These are phyloP conservation scores for Porphyrio hochstetteri DNA, from an alignment of 2,113 vertebrate species.

Conservation along the genomic window DNA sequence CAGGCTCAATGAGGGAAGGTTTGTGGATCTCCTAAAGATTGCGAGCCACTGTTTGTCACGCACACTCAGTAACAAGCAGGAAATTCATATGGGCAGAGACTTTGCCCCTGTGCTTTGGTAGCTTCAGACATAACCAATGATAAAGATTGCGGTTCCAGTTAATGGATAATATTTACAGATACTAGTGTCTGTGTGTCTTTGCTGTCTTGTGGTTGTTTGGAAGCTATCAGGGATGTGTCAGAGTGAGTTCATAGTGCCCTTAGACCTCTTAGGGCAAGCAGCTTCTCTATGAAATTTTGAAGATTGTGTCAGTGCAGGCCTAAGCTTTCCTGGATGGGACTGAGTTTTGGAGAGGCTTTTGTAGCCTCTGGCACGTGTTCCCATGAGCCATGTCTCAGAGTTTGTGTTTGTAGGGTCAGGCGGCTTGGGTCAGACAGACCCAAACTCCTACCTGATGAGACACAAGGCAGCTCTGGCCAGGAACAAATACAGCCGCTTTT, in stretches of 20 bases:
- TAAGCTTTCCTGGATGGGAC: neutral
- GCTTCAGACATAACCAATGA: neutral
- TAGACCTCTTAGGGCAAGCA: neutral
- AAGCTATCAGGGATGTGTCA: neutral
- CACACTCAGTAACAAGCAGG: neutral
- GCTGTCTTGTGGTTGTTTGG: neutral
- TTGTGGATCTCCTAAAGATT: neutral
- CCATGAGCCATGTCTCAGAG: neutral
- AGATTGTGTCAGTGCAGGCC: neutral
- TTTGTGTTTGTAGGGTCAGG: neutral
- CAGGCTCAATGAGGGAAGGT: neutral
- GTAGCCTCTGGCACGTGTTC: neutral
- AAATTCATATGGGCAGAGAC: neutral
- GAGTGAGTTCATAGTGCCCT: neutral
- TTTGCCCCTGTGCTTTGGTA: conserved; percentile 11
- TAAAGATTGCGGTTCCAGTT: neutral
- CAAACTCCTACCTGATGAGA: neutral
- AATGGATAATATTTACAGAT: conserved; percentile 11
- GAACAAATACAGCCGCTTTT: neutral
- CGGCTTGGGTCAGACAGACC: neutral
- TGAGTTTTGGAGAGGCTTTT: neutral
- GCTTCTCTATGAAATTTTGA: neutral
- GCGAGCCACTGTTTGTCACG: neutral
- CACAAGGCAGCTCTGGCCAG: neutral
- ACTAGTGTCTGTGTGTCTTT: neutral